Base-by-base conservation (phyloP, 2,113 vertebrate species). In the Tachysurus fulvidraco region DNA sequence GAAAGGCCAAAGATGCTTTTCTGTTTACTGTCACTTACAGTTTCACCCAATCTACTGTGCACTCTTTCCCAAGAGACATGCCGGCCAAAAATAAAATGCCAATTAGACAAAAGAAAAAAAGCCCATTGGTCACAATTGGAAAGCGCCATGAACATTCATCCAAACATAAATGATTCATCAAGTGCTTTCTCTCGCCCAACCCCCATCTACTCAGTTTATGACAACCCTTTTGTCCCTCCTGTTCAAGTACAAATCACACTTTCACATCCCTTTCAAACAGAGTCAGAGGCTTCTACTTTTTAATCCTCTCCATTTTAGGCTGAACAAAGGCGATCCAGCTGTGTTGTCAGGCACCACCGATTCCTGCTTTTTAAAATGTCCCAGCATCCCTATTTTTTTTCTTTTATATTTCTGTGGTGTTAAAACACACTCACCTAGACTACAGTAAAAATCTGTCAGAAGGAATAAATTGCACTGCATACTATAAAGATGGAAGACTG, bases 381-480 rank as follows among this genome's bases (percentile, higher is more conserved):
- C 69, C 30, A 76, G 55, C 65, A 59, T 14, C n/a, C 59, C 54
- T 28, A 28, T 78, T 83, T 81, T 36, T 36, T 55, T 87, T 73
- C 65, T 86, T 28, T 67, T 59, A n/a, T 59, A 36, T 60, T 88
- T 85, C 81, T 12, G 78, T 36, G 30, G 54, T 62, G 67, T 88
- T 89, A 90, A 90, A 57, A 92, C 88, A 89, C 86, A 64, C 52
- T 83, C 88, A 73, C 87, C 65, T 44, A 82, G 76, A 87, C 90
- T 82, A 80, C 89, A 92, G 92, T 91, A 91, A 89, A 89, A 93
- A 92, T 91, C 93, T 93, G 93, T 93, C 94, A 90, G 85, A 92
- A 91, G 91, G 91, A 92, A 95, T 94, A 90, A 93, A 93, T 88
- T 89, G 93, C 93, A 94, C 83, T 36, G 67, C 89, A 62, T 90